Evolutionary conservation across 1,140 invertebrate genomes (phyloP), one percentile per base, ranked within the genome.

Genomic region (Bactericera cockerelli): DNA sequence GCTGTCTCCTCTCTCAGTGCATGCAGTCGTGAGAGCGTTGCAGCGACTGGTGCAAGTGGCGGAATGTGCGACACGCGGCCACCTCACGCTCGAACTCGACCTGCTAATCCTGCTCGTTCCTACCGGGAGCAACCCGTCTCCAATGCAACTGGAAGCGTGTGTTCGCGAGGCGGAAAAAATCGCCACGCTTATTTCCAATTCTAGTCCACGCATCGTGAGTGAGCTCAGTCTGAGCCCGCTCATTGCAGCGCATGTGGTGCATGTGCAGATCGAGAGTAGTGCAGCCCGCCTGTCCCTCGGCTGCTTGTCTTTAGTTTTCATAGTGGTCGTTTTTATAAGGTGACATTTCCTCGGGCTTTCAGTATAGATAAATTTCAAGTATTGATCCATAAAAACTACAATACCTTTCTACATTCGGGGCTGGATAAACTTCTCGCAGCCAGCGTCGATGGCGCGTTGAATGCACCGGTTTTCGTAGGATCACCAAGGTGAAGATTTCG

Each of bases 101-200:
- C 79, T 93, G 31, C 84, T 93, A 65, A 75, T 92, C 1, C 70
- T 86, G 0, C 76, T 91, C 4, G 81, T 85, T 65, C 78, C 84
- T 0, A 76, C 76, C 24, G 70, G 76, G 26, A 70, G 71, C 56
- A 73, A 76, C 57, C 83, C 88, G 0, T 85, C 84, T 1, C 70
- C 75, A 21, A 70, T 89, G n/a, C 86, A 92, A 70, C 68, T 89
- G 8, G 79, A 84, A 63, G 85, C 86, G 1, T 94, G 89, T 67
- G 76, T 83, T n/a, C 71, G 81, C 16, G 90, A 92, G 73, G 83
- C 87, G 2, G 86, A 89, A 65, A 89, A 89, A 69, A 71, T 94
- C 13, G 80, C 84, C 1, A 81, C 79, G 60, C 71, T 92, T 61
- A 82, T 94, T 10, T 79, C 80, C 59, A 76, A 80, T 61, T 80